phyloP scores from a whole-genome alignment of 2,113 vertebrate genomes.

The Trematocara zebra region DNA sequence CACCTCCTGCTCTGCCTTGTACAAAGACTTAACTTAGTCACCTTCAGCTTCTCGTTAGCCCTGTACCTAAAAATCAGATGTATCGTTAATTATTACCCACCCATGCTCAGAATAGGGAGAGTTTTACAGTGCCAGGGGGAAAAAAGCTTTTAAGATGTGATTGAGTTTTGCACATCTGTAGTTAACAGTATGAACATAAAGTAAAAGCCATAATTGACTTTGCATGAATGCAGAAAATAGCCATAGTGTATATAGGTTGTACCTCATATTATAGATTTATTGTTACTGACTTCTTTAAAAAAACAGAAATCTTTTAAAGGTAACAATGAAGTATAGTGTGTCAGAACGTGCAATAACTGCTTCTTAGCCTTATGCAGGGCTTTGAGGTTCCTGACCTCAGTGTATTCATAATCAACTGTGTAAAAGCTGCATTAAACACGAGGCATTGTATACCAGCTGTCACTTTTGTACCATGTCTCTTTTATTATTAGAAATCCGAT shows the following conservation, averaged over 20 bases:
- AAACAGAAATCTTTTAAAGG: neutral
- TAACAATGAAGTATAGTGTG: conserved; percentile 38
- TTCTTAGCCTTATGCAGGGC: conserved; percentile 11
- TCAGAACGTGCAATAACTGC: conserved; percentile 50
- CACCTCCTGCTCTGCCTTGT: neutral
- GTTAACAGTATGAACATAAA: conserved; percentile 1
- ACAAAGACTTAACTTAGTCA: neutral
- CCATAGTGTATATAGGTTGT: conserved; percentile 35
- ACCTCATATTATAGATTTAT: conserved; percentile 16
- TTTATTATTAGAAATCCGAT: neutral
- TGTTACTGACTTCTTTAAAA: neutral
- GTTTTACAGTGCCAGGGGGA: neutral
- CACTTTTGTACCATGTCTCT: conserved; percentile 10
- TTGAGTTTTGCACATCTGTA: conserved; percentile 11
- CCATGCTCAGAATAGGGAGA: neutral
- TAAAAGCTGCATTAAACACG: conserved; percentile 49
- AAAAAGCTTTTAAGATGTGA: conserved; percentile 19
- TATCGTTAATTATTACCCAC: neutral
- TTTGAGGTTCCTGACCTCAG: conserved; percentile 3
- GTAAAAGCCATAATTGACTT: conserved; percentile 48
- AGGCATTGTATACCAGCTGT: neutral
- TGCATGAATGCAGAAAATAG: conserved; percentile 40
- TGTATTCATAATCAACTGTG: conserved; percentile 1
- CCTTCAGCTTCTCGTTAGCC: neutral
- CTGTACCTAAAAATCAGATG: neutral